These are phyloP conservation scores for Glyptemys insculpta DNA, from an alignment of 2,797 vertebrate species.

Conservation along the genomic window DNA sequence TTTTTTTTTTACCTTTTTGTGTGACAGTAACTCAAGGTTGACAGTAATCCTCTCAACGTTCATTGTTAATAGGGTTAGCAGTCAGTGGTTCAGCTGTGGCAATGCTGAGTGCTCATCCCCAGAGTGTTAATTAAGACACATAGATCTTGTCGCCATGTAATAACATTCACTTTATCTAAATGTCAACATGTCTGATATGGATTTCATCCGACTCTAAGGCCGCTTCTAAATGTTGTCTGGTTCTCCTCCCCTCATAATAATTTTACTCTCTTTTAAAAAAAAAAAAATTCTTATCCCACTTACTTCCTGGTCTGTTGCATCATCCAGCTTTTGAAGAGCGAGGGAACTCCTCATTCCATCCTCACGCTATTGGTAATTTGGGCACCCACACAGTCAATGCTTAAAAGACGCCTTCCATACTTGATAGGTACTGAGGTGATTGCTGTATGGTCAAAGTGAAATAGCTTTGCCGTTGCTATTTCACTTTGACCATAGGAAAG, in stretches of 20 bases:
- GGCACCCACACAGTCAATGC: background rate
- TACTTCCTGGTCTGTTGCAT: background rate
- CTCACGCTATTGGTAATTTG: background rate
- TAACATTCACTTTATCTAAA: background rate
- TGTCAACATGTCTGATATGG: background rate
- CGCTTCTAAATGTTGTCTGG: background rate
- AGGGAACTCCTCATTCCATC: background rate
- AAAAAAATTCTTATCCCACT: background rate
- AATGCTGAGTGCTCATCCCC: background rate
- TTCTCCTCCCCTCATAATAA: background rate
- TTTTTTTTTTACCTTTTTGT: background rate
- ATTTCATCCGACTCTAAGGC: background rate
- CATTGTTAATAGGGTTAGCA: background rate
- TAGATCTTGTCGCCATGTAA: background rate
- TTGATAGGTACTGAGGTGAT: background rate
- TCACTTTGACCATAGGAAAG: background rate
- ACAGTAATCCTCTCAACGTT: background rate
- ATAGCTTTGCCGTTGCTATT: background rate
- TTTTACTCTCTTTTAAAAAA: background rate
- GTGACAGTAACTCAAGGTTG: background rate
- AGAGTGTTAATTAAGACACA: background rate
- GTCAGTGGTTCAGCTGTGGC: background rate
- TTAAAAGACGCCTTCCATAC: background rate
- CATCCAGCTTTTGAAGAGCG: background rate
- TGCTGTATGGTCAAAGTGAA: constrained; percentile 40